These are phyloP conservation scores for Isoperla grammatica DNA, from an alignment of 2,888 invertebrate genomes.

Conservation along the genomic window DNA sequence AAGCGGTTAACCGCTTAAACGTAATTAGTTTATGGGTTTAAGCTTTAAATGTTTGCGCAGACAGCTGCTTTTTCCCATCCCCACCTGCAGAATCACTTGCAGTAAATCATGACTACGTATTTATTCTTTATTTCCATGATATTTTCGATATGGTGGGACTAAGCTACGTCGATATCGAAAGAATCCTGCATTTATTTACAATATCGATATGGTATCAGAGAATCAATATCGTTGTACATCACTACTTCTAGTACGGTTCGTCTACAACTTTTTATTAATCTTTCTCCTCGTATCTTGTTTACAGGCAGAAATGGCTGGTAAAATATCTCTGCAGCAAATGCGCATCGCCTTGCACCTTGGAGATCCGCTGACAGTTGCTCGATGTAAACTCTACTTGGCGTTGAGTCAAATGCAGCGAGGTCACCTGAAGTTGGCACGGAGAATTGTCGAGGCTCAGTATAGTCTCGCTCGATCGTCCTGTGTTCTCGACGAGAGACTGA, in stretches of 20 bases:
- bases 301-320: constrained; percentile 82
- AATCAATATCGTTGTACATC: too few species aligned
- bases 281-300: too few species aligned
- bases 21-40: too few species aligned
- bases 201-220: not conserved
- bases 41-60: too few species aligned
- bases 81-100: too few species aligned
- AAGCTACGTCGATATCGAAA: too few species aligned
- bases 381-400: constrained; percentile 82
- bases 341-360: constrained; percentile 72
- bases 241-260: not conserved
- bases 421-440: constrained; percentile 55
- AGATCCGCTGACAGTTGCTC: constrained; percentile 72
- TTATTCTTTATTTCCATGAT: too few species aligned
- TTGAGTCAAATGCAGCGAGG: constrained; percentile 83
- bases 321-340: constrained; percentile 80
- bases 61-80: too few species aligned
- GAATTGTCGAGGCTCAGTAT: constrained; percentile 54
- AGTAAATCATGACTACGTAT: too few species aligned
- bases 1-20: too few species aligned
- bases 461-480: constrained; percentile 39
- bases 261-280: not conserved
- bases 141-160: too few species aligned
- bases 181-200: too few species aligned
- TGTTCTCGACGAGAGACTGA: constrained; percentile 57